A percentile compares a stretch with the other conserved stretches of the same genome.
phyloP scores from a whole-genome alignment of 2,888 invertebrate species.

The Tribolium freemani region DNA sequence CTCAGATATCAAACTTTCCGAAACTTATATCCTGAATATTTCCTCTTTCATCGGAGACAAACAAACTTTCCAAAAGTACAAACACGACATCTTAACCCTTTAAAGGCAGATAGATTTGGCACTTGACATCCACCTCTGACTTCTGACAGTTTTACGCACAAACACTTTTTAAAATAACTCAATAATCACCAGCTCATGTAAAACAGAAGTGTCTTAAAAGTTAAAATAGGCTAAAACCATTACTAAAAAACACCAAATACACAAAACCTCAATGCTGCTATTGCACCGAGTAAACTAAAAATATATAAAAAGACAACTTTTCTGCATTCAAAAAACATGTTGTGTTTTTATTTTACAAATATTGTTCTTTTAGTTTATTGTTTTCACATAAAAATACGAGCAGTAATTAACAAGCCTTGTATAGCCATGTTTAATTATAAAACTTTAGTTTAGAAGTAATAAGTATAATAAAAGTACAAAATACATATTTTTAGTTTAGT shows the following conservation, averaged over 20 bases:
- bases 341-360: too few species aligned
- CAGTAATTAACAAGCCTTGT: too few species aligned
- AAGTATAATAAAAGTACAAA: too few species aligned
- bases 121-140: slow-evolving; percentile 23
- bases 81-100: slow-evolving; percentile 37
- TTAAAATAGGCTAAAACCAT: neutral
- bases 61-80: slow-evolving; percentile 40
- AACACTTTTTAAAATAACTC: slow-evolving; percentile 13
- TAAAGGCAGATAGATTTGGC: slow-evolving; percentile 39
- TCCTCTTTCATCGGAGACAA: slow-evolving; percentile 35
- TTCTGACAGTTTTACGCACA: slow-evolving; percentile 21
- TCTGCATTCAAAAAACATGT: too few species aligned
- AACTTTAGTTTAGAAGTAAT: too few species aligned
- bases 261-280: neutral
- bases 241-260: neutral
- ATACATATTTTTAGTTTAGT: too few species aligned
- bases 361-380: too few species aligned
- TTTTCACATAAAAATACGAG: too few species aligned
- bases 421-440: too few species aligned
- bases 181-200: neutral
- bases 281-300: neutral
- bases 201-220: slow-evolving; percentile 14
- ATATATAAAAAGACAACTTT: too few species aligned
- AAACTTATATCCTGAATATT: slow-evolving; percentile 40
- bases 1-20: slow-evolving; percentile 37